Conservation (phyloP, 2,797 vertebrate genomes). For the Acestrorhynchus altus region DNA sequence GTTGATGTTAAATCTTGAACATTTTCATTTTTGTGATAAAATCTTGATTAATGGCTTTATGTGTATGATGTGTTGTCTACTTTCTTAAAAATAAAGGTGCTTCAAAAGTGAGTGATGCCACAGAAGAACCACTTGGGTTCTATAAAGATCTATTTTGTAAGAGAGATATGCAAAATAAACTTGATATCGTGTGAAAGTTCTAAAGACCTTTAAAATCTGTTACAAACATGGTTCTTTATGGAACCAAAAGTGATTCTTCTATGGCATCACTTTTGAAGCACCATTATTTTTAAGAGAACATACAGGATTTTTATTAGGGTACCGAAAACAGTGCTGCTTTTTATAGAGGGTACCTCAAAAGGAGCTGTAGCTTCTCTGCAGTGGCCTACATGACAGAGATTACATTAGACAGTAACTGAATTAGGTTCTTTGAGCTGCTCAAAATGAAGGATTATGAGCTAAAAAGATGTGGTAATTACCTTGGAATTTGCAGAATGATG, state of each 20-base stretch:
- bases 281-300: no score
- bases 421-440: constrained; percentile 17
- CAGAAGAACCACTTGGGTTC: no score
- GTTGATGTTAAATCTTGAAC: neutral
- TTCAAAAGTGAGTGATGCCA: no score
- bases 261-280: no score
- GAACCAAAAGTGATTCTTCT: no score
- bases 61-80: neutral
- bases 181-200: no score
- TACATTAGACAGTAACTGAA: constrained; percentile 12
- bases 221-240: no score
- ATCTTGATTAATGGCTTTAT: neutral
- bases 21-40: neutral
- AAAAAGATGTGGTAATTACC: constrained; percentile 39
- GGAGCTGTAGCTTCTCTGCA: neutral
- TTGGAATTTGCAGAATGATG: constrained; percentile 27
- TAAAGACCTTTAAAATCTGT: no score
- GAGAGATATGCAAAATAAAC: no score
- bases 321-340: neutral
- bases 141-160: no score
- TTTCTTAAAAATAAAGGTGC: no score
- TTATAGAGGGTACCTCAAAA: neutral
- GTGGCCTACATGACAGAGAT: constrained; percentile 25
- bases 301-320: neutral
- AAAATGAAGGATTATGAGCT: constrained; percentile 13